A percentile compares a stretch with the other conserved stretches of the same genome.
These are phyloP conservation scores for Lytechinus variegatus DNA, from an alignment of 35 echinoderm and acorn worm species.

Conservation along the genomic window DNA sequence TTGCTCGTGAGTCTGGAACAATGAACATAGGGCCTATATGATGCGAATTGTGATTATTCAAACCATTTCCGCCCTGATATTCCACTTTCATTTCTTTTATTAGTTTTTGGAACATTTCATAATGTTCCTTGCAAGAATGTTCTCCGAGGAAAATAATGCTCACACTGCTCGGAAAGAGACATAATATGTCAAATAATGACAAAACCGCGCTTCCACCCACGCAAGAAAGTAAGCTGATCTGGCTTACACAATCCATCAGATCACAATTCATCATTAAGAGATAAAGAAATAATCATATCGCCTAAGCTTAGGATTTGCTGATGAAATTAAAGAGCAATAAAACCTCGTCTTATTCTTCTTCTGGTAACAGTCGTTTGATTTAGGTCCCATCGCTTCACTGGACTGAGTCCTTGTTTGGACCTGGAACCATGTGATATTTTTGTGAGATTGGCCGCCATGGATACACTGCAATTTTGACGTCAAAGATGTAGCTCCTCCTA, in stretches of 20 bases:
- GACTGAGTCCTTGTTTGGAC: background rate
- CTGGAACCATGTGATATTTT: background rate
- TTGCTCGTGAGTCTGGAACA: no score
- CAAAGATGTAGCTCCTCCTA: background rate
- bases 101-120: no score
- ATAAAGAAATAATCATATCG: background rate
- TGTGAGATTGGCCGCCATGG: background rate
- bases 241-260: background rate
- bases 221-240: background rate
- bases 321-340: conserved; percentile 7
- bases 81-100: no score
- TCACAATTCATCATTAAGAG: background rate
- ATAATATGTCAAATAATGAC: background rate
- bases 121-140: no score
- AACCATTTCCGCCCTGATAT: no score
- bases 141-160: background rate
- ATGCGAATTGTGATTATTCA: no score
- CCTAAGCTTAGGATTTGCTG: background rate
- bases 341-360: background rate
- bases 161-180: background rate
- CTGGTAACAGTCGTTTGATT: background rate
- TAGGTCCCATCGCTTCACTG: background rate
- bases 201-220: background rate
- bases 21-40: no score
- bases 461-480: background rate